A percentile compares a stretch with the other conserved stretches of the same genome.
Conservation (phyloP, 2,113 vertebrate genomes). For the Chiloscyllium plagiosum region DNA sequence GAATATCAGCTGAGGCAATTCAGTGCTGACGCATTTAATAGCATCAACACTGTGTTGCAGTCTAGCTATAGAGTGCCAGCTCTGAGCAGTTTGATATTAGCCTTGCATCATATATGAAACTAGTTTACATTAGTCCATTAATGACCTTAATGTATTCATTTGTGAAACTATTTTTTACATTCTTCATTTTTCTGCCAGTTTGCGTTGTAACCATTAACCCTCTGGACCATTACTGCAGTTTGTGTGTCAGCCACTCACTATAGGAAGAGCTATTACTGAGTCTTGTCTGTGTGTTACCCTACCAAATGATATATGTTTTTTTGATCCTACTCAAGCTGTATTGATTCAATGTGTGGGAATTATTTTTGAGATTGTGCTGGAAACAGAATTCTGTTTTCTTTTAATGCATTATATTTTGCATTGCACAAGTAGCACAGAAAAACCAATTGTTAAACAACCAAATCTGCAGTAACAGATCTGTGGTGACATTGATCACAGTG, state of each 20-base stretch:
- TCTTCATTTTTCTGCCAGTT: background rate
- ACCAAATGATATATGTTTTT: background rate
- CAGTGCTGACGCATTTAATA: background rate
- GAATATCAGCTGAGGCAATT: background rate
- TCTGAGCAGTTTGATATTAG: background rate
- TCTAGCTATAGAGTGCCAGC: background rate
- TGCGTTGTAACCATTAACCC: background rate
- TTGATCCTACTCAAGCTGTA: background rate
- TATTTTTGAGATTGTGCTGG: background rate
- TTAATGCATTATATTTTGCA: background rate
- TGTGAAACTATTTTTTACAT: constrained; percentile 12
- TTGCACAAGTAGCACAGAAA: background rate
- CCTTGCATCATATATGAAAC: background rate
- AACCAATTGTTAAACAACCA: background rate
- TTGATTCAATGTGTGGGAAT: background rate
- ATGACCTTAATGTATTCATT: background rate
- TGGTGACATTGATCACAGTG: background rate
- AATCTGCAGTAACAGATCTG: background rate
- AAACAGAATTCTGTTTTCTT: background rate
- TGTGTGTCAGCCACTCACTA: background rate
- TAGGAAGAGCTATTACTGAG: background rate
- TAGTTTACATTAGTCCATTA: background rate
- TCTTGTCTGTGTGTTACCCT: background rate
- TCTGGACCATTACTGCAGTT: background rate
- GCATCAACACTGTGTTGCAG: background rate